These are phyloP conservation scores for Papilio machaon DNA, from an alignment of 1,140 invertebrate genomes.

Conservation along the genomic window DNA sequence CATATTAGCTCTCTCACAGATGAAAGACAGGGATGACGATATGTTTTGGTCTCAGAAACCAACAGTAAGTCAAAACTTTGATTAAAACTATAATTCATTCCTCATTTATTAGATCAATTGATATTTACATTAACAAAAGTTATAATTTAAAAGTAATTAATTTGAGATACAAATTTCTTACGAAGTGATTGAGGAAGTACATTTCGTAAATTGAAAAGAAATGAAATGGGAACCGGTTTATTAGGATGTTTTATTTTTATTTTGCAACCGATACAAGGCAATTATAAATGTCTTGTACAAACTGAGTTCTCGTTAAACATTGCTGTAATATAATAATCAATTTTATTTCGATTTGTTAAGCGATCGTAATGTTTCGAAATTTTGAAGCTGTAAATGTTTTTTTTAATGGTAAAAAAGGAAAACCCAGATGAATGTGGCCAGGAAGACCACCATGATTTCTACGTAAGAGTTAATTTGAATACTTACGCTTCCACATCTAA, in stretches of 20 bases:
- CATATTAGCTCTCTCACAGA: no score
- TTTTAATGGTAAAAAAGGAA: not conserved
- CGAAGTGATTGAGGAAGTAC: not conserved
- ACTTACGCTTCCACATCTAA: conserved; percentile 88
- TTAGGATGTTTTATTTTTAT: conserved; percentile 13
- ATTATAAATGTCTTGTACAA: conserved; percentile 8
- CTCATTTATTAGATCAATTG: not conserved
- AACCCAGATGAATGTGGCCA: no score
- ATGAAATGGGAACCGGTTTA: conserved; percentile 4
- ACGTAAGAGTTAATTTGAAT: not conserved
- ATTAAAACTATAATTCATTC: not conserved
- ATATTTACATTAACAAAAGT: not conserved
- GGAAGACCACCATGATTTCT: not conserved
- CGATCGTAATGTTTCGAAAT: not conserved
- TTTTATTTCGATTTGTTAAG: conserved; percentile 5
- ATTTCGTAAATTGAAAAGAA: not conserved
- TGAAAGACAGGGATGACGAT: no score
- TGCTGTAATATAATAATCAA: conserved; percentile 4
- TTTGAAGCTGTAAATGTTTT: not conserved
- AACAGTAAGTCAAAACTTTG: no score
- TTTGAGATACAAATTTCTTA: not conserved
- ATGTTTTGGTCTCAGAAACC: no score
- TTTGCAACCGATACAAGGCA: not conserved
- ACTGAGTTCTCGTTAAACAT: not conserved
- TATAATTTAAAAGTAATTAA: not conserved